Evolutionary conservation across 1,140 invertebrate species (phyloP), one percentile per base, ranked within the genome.

Genomic region (Neodiprion fabricii): DNA sequence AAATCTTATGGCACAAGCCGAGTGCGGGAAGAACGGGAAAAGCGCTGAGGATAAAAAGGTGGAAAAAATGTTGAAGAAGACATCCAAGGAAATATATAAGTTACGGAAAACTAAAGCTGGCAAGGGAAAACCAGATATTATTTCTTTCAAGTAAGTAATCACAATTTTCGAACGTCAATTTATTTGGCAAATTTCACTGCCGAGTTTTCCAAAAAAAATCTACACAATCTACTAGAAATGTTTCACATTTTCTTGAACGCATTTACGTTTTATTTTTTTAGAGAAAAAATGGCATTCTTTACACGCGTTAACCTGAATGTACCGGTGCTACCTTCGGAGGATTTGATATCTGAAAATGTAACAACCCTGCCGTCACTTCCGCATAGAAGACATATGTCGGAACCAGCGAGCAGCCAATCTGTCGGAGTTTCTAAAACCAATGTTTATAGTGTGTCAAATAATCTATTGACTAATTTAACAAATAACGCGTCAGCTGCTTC

Each of bases 261-360:
- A 0, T 48, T 75, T 48, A 23, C 47, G 17, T 28, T 9, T 9
- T 72, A 65, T 75, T 65, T 80, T 90, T 90, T 28, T 89, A 97
- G 96, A 90, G 96, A 97, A 88, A 98, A 97, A 88, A 98, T 98
- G 93, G 95, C 96, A 12, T 98, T 98, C 88, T 97, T 98, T 85
- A 97, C 96, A 1, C 91, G 94, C 75, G 91, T 93, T 8, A 95
- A 95, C 80, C 83, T 94, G 23, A 93, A 91, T 76, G 92, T 96
- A 78, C 95, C 95, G 73, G 91, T 95, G 53, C 86, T 96, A 71
- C 94, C 95, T 7, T 89, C 90, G 48, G 94, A 95, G 11, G 91
- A 92, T 72, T 87, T 85, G 68, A 68, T 10, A 0, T 0, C 70
- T 21, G 78, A 78, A 7, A 74, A 14, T 10, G 14, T 23, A 0